These are phyloP conservation scores for Elymnias hypermnestra DNA, from an alignment of 1,140 invertebrate genomes.

Conservation along the genomic window DNA sequence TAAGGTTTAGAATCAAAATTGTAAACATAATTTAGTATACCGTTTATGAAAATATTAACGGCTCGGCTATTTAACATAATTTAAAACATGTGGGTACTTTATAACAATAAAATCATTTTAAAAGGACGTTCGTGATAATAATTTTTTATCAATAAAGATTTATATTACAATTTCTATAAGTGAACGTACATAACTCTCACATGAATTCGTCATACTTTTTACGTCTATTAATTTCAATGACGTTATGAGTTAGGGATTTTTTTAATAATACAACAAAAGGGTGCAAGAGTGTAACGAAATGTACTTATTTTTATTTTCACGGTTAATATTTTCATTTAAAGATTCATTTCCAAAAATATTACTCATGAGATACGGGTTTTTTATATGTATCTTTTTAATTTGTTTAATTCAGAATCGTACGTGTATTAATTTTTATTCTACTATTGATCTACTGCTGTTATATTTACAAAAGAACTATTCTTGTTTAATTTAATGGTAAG, in stretches of 20 bases:
- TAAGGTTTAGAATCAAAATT: too few species aligned
- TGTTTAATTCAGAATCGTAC: too few species aligned
- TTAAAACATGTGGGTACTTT: constrained; percentile 53
- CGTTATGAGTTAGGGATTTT: constrained; percentile 15
- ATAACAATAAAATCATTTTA: constrained; percentile 38
- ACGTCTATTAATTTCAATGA: constrained; percentile 42
- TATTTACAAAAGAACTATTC: too few species aligned
- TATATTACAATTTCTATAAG: constrained; percentile 27
- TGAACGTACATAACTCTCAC: constrained; percentile 39
- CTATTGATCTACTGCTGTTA: too few species aligned
- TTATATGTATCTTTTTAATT: too few species aligned
- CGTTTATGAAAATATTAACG: too few species aligned
- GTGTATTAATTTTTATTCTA: too few species aligned
- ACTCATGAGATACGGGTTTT: background rate
- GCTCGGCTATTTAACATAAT: background rate
- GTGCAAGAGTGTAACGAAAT: constrained; percentile 24
- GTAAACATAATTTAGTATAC: too few species aligned
- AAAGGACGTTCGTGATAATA: constrained; percentile 29
- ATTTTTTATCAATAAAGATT: constrained; percentile 55
- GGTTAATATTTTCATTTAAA: constrained; percentile 9
- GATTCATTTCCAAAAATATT: background rate
- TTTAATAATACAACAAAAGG: constrained; percentile 23
- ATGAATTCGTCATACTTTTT: constrained; percentile 59
- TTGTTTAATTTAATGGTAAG: too few species aligned
- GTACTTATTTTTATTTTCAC: constrained; percentile 19